phyloP scores from a whole-genome alignment of 2,797 vertebrate genomes.

The Intellagama lesueurii region DNA sequence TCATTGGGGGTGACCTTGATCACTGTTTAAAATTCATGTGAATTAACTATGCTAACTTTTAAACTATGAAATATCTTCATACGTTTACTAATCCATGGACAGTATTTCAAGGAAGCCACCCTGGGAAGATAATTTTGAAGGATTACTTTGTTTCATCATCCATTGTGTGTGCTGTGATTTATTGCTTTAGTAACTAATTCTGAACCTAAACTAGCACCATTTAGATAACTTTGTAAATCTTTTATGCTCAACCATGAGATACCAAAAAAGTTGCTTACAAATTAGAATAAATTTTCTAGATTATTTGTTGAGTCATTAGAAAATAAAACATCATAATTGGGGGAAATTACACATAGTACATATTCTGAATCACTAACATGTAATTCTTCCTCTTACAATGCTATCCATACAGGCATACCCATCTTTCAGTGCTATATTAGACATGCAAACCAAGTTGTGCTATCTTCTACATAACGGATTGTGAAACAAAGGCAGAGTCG shows the following conservation, averaged over 20 bases:
- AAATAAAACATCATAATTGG: neutral
- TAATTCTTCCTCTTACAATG: too few species aligned
- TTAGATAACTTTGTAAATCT: neutral
- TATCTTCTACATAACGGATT: too few species aligned
- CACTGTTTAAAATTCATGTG: neutral
- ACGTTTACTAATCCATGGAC: neutral
- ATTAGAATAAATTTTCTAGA: neutral
- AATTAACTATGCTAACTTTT: neutral
- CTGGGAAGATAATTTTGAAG: slow-evolving; percentile 65
- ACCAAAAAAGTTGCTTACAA: rapidly evolving
- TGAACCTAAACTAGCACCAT: neutral
- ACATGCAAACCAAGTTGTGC: too few species aligned
- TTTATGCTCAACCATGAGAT: neutral
- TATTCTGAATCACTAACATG: neutral
- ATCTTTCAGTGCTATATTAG: too few species aligned
- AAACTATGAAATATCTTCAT: neutral
- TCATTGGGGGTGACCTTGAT: neutral
- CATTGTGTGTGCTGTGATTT: neutral
- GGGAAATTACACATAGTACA: neutral
- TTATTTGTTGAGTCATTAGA: neutral
- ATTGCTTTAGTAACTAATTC: neutral
- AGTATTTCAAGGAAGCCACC: slow-evolving; percentile 25
- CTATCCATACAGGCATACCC: too few species aligned
- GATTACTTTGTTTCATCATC: slow-evolving; percentile 41
- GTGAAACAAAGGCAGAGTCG: too few species aligned